Base-by-base conservation (phyloP, 2,888 invertebrate species). In the Pedicia rivosa region DNA sequence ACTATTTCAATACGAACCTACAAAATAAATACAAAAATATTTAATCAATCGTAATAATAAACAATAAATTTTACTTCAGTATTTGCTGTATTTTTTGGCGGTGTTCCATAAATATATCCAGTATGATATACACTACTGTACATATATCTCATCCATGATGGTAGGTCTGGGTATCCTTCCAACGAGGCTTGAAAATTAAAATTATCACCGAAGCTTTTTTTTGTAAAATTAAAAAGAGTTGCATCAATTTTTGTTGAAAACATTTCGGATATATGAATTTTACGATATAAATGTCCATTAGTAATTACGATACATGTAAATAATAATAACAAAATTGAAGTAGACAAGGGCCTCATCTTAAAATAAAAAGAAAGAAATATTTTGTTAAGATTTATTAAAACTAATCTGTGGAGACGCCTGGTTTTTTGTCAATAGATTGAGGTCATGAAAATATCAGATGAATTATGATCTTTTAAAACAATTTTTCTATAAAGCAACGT, bases 61-160 rank as follows among this genome's bases (percentile, higher is more conserved):
- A 31, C 29, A 30, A 12, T 16, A 1, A 14, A 12, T 44, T 33
- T 42, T 44, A 64, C 63, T 52, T 56, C 51, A 41, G 70, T 63
- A 35, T 66, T 65, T 9, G 62, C 62, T 37, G 67, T 59, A 25
- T 68, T 63, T 36, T 68, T 65, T 0, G 87, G 83, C 2, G 86
- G 80, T 1, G 84, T 84, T 1, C 90, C 90, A 50, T 83, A 90
- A 14, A 90, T 66, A 54, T 79, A 87, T 0, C 87, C 88, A 2
- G 73, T 71, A 47, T 76, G 75, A 48, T 81, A 76, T 41, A 73
- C 66, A n/a, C 73, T 68, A 47, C 84, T 86, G 55, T 82, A 86
- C 42, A 78, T 74, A 53, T 84, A 88, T 37, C 79, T 72, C 44
- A 90, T 73, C 90, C 90, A 90, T 4, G 74, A 65, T 1, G 90